Percentiles rank a stretch among this genome's conserved stretches.
phyloP scores from a whole-genome alignment of 2,113 vertebrate species.

The Muscicapa adusta region DNA sequence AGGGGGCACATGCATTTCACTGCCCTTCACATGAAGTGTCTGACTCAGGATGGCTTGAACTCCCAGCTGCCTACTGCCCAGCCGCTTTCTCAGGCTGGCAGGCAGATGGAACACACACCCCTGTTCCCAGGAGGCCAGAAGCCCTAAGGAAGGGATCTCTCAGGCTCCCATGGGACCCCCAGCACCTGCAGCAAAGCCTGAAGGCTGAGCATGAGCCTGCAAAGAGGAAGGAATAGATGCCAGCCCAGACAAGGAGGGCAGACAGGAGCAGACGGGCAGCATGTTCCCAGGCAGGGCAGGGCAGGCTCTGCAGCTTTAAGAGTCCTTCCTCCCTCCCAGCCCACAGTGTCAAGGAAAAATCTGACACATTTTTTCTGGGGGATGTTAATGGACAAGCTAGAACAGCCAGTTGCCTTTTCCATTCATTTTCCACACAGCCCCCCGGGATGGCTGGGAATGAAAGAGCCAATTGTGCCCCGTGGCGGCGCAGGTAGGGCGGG shows the following conservation, averaged over 20 bases:
- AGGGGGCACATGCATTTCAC: accelerated
- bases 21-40: background rate
- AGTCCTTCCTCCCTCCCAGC: conserved; percentile 36
- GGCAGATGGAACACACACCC: background rate
- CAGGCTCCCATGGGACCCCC: accelerated
- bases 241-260: background rate
- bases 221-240: background rate
- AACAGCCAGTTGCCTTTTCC: conserved; percentile 64
- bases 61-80: background rate
- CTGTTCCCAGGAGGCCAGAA: accelerated
- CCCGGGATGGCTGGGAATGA: conserved; percentile 18
- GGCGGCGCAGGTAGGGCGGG: conserved; percentile 14
- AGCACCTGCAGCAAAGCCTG: background rate
- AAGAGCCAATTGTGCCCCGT: conserved; percentile 33
- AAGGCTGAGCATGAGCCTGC: background rate
- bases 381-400: background rate
- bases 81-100: background rate
- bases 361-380: conserved; percentile 55
- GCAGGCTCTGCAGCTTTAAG: conserved; percentile 13
- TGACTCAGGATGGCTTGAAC: accelerated
- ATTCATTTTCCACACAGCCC: conserved; percentile 50
- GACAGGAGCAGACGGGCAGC: background rate
- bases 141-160: background rate
- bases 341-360: conserved; percentile 41
- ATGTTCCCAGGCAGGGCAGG: background rate